phyloP scores from a whole-genome alignment of 2,888 invertebrate genomes.

The Erebia palarica region DNA sequence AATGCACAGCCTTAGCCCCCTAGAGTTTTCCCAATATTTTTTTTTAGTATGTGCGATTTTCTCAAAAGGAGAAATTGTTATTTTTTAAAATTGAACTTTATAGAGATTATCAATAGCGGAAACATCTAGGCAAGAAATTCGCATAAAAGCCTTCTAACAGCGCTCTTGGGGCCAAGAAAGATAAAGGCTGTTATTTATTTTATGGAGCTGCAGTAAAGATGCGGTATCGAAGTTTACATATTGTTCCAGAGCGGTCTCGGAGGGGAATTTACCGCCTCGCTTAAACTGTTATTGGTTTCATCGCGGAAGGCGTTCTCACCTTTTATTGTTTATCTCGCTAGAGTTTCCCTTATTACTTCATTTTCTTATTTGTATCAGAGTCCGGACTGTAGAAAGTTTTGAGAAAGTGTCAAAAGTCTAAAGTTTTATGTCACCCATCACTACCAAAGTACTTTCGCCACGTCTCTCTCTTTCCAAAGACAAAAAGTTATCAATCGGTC shows the following conservation, averaged over 20 bases:
- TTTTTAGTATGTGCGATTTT: no score
- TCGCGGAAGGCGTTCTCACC: conserved; percentile 41
- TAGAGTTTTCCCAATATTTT: no score
- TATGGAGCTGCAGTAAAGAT: conserved; percentile 55
- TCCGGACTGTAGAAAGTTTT: background rate
- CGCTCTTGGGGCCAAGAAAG: conserved; percentile 42
- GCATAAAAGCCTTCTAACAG: conserved; percentile 47
- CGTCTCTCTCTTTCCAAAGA: no score
- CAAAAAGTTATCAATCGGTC: no score
- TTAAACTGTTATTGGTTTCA: conserved; percentile 37
- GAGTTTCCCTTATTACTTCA: background rate
- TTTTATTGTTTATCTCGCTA: conserved; percentile 25
- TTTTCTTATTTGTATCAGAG: background rate
- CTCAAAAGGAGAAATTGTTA: background rate
- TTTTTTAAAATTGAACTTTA: conserved; percentile 12
- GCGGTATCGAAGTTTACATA: conserved; percentile 53
- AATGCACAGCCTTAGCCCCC: no score
- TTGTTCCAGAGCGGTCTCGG: conserved; percentile 37
- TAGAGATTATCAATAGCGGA: conserved; percentile 42
- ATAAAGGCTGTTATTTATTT: conserved; percentile 62
- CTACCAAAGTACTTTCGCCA: no score
- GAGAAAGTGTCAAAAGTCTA: no score
- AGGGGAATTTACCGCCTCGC: conserved; percentile 31
- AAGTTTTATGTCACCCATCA: no score
- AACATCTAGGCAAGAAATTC: conserved; percentile 44